These are phyloP conservation scores for Engystomops pustulosus DNA, from an alignment of 2,113 vertebrate genomes.

Conservation along the genomic window DNA sequence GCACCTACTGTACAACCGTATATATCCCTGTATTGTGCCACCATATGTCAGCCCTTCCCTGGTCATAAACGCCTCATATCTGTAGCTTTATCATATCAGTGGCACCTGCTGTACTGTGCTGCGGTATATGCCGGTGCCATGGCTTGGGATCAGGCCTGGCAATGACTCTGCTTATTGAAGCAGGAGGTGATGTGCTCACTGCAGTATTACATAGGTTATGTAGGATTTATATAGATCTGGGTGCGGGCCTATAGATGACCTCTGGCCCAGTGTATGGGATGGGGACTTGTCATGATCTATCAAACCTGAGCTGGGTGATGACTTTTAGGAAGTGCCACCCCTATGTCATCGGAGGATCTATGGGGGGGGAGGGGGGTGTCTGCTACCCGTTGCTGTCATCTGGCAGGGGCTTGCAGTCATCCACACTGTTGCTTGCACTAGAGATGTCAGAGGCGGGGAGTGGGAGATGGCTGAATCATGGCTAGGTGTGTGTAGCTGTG, in stretches of 20 bases:
- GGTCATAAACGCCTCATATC: no score
- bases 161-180: not conserved
- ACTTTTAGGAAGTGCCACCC: no score
- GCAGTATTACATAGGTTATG: no score
- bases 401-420: slow-evolving; percentile 1
- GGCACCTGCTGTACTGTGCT: not conserved
- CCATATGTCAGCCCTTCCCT: no score
- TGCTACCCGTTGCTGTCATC: not conserved
- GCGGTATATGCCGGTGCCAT: not conserved
- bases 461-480: slow-evolving; percentile 52
- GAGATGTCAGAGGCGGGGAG: slow-evolving; percentile 37
- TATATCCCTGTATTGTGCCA: no score
- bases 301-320: no score
- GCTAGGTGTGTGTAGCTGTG: slow-evolving; percentile 46
- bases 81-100: no score
- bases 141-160: not conserved
- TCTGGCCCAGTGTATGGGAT: not conserved
- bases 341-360: no score
- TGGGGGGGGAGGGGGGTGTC: no score
- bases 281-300: no score
- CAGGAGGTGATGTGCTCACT: no score
- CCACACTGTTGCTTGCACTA: slow-evolving; percentile 2
- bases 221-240: not conserved
- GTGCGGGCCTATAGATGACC: not conserved
- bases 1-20: no score